Conservation (phyloP, 1,140 invertebrate species). For the Homalodisca vitripennis region DNA sequence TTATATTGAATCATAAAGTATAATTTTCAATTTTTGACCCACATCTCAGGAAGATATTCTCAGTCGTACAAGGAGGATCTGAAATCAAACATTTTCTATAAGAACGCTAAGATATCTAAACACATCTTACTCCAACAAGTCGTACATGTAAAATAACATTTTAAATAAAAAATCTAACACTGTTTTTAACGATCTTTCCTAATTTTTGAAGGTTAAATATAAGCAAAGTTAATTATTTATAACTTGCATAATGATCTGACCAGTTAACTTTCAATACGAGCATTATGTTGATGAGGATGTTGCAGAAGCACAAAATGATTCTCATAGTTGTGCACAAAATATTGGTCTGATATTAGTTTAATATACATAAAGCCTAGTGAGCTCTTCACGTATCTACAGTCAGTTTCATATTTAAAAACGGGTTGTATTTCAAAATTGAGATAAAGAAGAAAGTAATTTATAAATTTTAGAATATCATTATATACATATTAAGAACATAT, state of each 20-base stretch:
- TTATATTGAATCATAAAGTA: too few species aligned
- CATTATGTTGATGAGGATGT: too few species aligned
- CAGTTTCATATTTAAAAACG: too few species aligned
- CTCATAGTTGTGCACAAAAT: too few species aligned
- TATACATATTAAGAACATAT: too few species aligned
- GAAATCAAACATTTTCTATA: neutral
- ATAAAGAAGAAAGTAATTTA: too few species aligned
- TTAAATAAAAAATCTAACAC: neutral
- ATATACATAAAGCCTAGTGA: too few species aligned
- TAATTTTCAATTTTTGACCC: neutral
- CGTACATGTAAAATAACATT: neutral
- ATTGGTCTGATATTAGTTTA: too few species aligned
- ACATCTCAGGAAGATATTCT: neutral
- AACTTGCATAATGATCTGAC: neutral
- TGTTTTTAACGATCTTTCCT: neutral
- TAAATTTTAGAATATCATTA: too few species aligned
- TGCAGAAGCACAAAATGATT: too few species aligned
- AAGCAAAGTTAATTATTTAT: neutral
- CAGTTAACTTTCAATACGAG: neutral
- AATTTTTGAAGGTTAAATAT: neutral
- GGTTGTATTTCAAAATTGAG: too few species aligned
- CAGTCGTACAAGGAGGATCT: slow-evolving; percentile 7
- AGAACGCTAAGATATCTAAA: slow-evolving; percentile 12
- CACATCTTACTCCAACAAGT: neutral
- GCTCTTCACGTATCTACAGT: too few species aligned